Evolutionary conservation across 2,113 vertebrate species (phyloP), one percentile per base, ranked within the genome.

Genomic region (Penelope pileata): DNA sequence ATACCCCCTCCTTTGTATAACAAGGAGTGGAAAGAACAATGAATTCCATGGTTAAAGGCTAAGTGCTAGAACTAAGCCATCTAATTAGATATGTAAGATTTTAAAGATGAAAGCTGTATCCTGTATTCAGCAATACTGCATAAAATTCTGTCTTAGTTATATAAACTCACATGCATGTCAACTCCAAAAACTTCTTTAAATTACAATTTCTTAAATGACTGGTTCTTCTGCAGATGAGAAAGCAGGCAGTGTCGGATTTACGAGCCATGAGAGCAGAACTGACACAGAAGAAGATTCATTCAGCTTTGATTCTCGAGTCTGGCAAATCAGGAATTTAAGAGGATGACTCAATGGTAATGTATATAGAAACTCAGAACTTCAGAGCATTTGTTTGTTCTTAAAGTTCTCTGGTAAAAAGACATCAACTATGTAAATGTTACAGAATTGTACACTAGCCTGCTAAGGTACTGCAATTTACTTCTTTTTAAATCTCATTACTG

Each of bases 181-280:
- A n/a, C 47, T 85, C 83, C 11, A 54, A 36, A 84, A 84, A 42
- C 8, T 83, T 91, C 27, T 48, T 84, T 74, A 56, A 81, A 67
- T 59, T 76, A n/a, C 70, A 56, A 8, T 79, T 84, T 30, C 53
- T 90, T 91, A 79, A 79, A 88, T 83, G 40, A 70, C 4, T 74
- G 47, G 32, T 88, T 97, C 42, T 91, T 97, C 95, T 96, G 56
- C 85, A 99, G 99, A 96, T 99, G 97, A 98, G 98, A 93, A 99
- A 98, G 93, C 99, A 99, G 94, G 98, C 98, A 81, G 92, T 98
- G 32, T 98, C 97, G 48, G 98, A 99, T 93, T 95, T 99, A 95
- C 85, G 45, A 87, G 97, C 96, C n/a, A 91, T 99, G 97, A 99
- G 98, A 97, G 97, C 97, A 1, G 98, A 99, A 94, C 94, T 99